These are phyloP conservation scores for Delichon dasypus DNA, from an alignment of 2,797 vertebrate species.

Conservation along the genomic window DNA sequence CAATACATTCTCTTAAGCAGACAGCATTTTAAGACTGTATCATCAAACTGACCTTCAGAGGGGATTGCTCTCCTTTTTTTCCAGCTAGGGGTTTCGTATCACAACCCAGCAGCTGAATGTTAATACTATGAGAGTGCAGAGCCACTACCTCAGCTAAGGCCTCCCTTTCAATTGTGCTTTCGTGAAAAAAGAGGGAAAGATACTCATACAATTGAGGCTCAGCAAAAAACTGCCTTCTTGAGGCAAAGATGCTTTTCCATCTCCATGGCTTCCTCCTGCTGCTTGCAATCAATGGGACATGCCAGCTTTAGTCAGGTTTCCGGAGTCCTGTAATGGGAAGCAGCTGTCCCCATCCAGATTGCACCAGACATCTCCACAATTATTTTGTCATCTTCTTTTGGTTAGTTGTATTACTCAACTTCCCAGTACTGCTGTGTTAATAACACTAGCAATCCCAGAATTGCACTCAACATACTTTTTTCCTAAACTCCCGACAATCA, in stretches of 20 bases:
- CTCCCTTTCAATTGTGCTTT: background rate
- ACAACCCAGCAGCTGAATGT: background rate
- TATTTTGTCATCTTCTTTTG: background rate
- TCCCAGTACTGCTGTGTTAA: background rate
- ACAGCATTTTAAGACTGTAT: rapidly evolving
- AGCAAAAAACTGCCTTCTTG: background rate
- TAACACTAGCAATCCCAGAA: background rate
- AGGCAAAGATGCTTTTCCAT: background rate
- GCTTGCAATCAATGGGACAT: background rate
- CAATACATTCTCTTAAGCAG: background rate
- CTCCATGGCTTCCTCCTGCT: background rate
- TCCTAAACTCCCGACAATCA: background rate
- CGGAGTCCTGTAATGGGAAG: background rate
- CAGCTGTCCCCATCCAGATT: background rate
- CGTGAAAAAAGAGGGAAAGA: background rate
- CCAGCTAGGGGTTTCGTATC: background rate
- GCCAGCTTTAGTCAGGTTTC: background rate
- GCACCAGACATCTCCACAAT: background rate
- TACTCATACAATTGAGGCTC: background rate
- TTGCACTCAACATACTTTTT: background rate
- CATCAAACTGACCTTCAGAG: background rate
- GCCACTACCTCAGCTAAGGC: background rate
- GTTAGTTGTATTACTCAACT: background rate
- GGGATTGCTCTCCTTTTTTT: background rate
- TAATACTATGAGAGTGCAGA: background rate